Conservation (phyloP, 2,888 invertebrate genomes). For the Stegophylla sp. region DNA sequence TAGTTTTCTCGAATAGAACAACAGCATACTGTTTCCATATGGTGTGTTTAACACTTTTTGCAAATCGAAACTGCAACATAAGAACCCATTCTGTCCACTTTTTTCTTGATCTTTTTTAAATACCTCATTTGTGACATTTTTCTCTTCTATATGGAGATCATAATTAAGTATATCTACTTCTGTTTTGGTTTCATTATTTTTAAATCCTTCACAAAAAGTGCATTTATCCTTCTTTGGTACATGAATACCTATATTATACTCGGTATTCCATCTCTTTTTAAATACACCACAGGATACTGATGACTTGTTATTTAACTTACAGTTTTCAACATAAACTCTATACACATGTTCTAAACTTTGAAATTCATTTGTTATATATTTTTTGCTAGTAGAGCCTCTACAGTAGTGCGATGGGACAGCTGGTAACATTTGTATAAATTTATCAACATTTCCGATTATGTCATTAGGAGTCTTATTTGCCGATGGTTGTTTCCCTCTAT, state of each 20-base stretch:
- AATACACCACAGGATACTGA: conserved; percentile 8
- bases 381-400: conserved; percentile 1
- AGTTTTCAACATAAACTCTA: conserved; percentile 12
- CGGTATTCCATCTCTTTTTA: background rate
- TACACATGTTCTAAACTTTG: conserved; percentile 15
- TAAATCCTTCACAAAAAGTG: conserved; percentile 9
- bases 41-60: conserved; percentile 41
- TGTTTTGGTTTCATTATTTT: background rate
- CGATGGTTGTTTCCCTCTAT: conserved; percentile 10
- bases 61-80: conserved; percentile 17
- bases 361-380: background rate
- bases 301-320: conserved; percentile 8
- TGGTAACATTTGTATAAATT: conserved; percentile 6
- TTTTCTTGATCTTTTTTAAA: background rate
- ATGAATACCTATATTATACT: conserved; percentile 27
- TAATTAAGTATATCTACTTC: background rate
- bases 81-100: background rate
- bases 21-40: conserved; percentile 16
- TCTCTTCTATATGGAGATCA: background rate
- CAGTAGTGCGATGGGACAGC: conserved; percentile 22
- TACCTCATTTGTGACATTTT: background rate
- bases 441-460: background rate
- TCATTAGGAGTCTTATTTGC: background rate
- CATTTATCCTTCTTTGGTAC: conserved; percentile 41
- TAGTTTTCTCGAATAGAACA: conserved; percentile 37